Conservation (phyloP, 2,113 vertebrate genomes). For the Apeltes quadracus region DNA sequence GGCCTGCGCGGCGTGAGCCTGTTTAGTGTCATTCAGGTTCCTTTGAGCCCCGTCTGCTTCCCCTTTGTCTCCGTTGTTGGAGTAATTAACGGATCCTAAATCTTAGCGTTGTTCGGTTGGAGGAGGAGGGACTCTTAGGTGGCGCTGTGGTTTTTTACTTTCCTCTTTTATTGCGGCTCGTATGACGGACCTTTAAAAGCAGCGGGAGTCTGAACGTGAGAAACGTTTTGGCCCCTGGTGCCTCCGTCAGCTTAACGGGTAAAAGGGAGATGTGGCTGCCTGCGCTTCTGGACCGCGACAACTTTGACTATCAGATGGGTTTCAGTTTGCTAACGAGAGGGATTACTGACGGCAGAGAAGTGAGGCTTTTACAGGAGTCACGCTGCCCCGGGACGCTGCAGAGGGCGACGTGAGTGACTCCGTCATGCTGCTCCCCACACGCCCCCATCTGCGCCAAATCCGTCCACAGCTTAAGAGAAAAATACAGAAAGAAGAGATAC, state of each 20-base stretch:
- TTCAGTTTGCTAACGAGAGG: slow-evolving; percentile 32
- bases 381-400: slow-evolving; percentile 54
- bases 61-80: slow-evolving; percentile 1
- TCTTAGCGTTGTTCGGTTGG: slow-evolving; percentile 14
- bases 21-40: background rate
- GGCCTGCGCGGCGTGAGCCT: slow-evolving; percentile 20
- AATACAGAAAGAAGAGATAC: slow-evolving; percentile 51
- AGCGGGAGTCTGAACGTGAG: slow-evolving; percentile 51
- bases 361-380: slow-evolving; percentile 23
- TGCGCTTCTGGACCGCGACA: slow-evolving; percentile 33
- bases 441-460: slow-evolving; percentile 68
- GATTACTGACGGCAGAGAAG: slow-evolving; percentile 36
- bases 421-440: slow-evolving; percentile 65
- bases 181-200: slow-evolving; percentile 50
- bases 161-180: slow-evolving; percentile 39
- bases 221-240: slow-evolving; percentile 55
- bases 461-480: slow-evolving; percentile 65
- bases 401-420: slow-evolving; percentile 70
- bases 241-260: slow-evolving; percentile 58
- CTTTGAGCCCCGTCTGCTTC: background rate
- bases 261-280: slow-evolving; percentile 32
- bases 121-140: slow-evolving; percentile 32
- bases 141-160: slow-evolving; percentile 19
- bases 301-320: slow-evolving; percentile 48
- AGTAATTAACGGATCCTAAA: slow-evolving; percentile 42